phyloP scores from a whole-genome alignment of 1,140 invertebrate species.

The Wiebesia pumilae region DNA sequence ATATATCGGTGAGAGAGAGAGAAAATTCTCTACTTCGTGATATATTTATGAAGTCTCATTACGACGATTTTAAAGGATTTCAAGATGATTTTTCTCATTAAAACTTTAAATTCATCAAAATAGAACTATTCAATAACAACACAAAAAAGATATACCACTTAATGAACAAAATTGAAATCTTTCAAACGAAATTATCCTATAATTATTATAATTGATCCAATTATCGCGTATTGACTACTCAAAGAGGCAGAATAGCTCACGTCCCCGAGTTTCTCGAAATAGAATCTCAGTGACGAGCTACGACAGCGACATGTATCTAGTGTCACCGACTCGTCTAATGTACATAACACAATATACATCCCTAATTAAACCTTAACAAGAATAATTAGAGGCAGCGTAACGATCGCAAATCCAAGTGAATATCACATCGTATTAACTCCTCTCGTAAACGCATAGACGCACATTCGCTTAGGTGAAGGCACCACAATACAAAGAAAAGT shows the following conservation, averaged over 20 bases:
- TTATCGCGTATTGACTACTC: neutral
- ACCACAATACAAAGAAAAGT: neutral
- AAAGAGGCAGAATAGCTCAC: neutral
- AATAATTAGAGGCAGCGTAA: conserved; percentile 19
- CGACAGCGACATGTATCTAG: neutral
- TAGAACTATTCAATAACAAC: neutral
- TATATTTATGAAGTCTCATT: too few relatives aligned
- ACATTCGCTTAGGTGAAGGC: neutral
- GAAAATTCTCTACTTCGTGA: too few relatives aligned
- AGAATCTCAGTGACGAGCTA: neutral
- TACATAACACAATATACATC: neutral
- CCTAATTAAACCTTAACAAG: conserved; percentile 7
- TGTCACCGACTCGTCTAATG: neutral
- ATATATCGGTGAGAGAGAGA: too few relatives aligned
- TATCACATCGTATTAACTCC: conserved; percentile 5
- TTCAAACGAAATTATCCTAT: neutral
- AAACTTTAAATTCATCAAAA: neutral
- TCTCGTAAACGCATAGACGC: neutral
- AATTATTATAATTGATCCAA: neutral
- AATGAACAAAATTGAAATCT: neutral
- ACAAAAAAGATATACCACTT: neutral
- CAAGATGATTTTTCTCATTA: neutral
- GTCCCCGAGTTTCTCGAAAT: neutral
- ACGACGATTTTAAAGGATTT: neutral
- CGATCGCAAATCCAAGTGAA: conserved; percentile 14